These are phyloP conservation scores for Malacoraja senta DNA, from an alignment of 2,797 vertebrate genomes.

Conservation along the genomic window DNA sequence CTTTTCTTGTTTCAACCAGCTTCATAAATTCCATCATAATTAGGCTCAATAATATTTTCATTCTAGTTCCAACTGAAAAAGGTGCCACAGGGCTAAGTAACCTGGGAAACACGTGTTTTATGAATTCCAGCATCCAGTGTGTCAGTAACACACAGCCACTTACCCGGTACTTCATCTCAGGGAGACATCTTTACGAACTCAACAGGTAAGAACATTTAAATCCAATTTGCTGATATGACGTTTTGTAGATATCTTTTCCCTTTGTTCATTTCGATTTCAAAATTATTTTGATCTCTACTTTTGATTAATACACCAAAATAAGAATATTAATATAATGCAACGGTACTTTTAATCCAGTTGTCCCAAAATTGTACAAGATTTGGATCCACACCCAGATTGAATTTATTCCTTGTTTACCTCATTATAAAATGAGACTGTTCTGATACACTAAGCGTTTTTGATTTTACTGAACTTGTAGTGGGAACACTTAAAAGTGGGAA, in stretches of 20 bases:
- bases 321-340: too few relatives aligned
- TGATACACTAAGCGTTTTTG: neutral
- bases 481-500: neutral
- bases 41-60: neutral
- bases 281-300: neutral
- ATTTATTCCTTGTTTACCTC: neutral
- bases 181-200: conserved; percentile 92
- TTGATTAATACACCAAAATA: neutral
- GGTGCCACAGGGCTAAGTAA: conserved; percentile 97
- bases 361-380: neutral
- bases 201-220: conserved; percentile 70
- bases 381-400: neutral
- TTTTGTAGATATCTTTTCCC: neutral
- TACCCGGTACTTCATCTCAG: conserved; percentile 93
- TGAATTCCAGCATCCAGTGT: conserved; percentile 99
- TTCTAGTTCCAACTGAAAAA: conserved; percentile 89
- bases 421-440: neutral
- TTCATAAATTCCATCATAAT: conserved; percentile 10
- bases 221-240: neutral
- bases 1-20: neutral
- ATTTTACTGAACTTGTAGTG: neutral
- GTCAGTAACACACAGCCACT: conserved; percentile 97
- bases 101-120: conserved; percentile 96
- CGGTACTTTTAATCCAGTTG: neutral
- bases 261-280: neutral